Base-by-base conservation (phyloP, 2,888 invertebrate species). In the Linyphia triangularis region DNA sequence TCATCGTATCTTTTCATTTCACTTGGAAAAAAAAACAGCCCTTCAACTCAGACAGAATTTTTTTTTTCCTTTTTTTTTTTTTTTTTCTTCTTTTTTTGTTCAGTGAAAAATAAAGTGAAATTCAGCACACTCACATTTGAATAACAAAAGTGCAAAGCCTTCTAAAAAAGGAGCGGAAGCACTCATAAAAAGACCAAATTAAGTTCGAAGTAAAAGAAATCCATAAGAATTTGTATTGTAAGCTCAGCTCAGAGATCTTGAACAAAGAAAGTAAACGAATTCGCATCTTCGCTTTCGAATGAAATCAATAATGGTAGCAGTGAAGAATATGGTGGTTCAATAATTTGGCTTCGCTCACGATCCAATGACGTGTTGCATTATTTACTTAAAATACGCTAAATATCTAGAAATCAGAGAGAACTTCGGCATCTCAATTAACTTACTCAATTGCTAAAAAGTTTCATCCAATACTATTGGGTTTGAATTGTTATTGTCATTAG, bases 51-150 rank as follows among this genome's bases (percentile, higher is more conserved):
- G n/a, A n/a, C 40, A 40, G 16, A 40, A 40, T 40, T 40, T 0
- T 40, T 40, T 40, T 16, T 28, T 63, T 24, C 28, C 10, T 67
- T 67, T 13, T 28, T 13, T 13, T 19, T 30, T 33, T 67, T 33
- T 67, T 67, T 67, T 30, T 10, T 9, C 33, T 19, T 1, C n/a
- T n/a, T 67, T 33, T 33, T 33, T 19, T 33, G 30, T 33, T 67
- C 33, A 7, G 67, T 30, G 19, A 22, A 26, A 37, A 26, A 24
- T 28, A 77, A 40, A 40, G 61, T 77, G 61, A 77, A 77, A 40
- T 61, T 77, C 61, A 24, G 61, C 75, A 33, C 33, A 57, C 57
- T 73, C 73, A 30, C 73, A 77, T 77, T 77, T 77, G 40, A 77
- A 77, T 77, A 61, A 77, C 77, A 77, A 77, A 61, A 59, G 61